phyloP scores from a whole-genome alignment of 2,113 vertebrate species.

The Irena cyanogastra region DNA sequence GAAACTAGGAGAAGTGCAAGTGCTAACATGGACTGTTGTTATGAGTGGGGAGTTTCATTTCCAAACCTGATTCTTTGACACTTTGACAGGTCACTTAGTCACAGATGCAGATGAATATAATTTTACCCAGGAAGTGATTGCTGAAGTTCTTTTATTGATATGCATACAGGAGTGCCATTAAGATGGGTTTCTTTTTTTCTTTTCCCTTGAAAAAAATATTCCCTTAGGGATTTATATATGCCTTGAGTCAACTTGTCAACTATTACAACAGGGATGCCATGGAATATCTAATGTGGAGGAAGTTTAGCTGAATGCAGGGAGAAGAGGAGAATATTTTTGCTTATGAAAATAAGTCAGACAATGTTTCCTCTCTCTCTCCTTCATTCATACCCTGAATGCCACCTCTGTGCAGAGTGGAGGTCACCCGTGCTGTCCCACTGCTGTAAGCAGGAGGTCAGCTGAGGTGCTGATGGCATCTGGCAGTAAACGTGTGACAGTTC shows the following conservation, averaged over 20 bases:
- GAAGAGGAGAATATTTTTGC: background rate
- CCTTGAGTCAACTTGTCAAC: slow-evolving; percentile 41
- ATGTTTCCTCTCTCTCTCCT: background rate
- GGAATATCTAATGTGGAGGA: slow-evolving; percentile 35
- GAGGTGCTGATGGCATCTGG: background rate
- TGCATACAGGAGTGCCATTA: background rate
- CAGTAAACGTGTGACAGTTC: background rate
- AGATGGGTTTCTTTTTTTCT: background rate
- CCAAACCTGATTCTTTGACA: background rate
- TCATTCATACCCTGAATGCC: background rate
- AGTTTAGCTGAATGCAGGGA: background rate
- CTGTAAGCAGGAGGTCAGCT: background rate
- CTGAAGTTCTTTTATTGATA: slow-evolving; percentile 41
- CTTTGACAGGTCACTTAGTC: slow-evolving; percentile 59
- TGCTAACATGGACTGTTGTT: background rate
- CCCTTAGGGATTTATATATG: background rate
- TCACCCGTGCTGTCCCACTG: background rate
- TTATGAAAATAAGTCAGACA: background rate
- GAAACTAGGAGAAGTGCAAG: background rate
- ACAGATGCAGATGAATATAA: slow-evolving; percentile 35
- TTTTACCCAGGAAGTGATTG: slow-evolving; percentile 48
- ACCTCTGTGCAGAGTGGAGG: background rate
- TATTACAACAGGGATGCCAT: background rate
- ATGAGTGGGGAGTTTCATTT: background rate
- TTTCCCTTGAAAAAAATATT: slow-evolving; percentile 6